Evolutionary conservation across 2,888 invertebrate genomes (phyloP), one percentile per base, ranked within the genome.

Genomic region (Doris montereyensis): DNA sequence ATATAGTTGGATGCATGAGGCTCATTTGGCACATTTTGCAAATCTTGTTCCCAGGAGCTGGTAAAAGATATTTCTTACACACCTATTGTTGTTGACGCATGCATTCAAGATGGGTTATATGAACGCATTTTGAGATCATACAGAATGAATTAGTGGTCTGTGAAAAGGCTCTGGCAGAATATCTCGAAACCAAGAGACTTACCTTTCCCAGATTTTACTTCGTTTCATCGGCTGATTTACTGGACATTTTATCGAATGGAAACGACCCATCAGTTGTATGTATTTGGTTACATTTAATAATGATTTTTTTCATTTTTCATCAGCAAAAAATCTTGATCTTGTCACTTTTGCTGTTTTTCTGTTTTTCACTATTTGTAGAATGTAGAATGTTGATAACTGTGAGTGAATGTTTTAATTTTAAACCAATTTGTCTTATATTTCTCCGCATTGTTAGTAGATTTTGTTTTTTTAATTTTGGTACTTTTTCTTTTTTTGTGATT

Each of bases 191-290:
- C 0, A 98, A 98, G 92, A 93, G 98, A 87, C 93, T 98, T 78
- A 97, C 97, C 1, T 98, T 98, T 92, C 98, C 98, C 21, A 93
- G 98, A 89, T 98, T 98, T 93, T 98, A 98, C 92, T 98, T 98
- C 92, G 97, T 98, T 0, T 98, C 98, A 10, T 97, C 97, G 5
- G 97, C 97, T 76, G 98, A 98, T 93, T 92, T 98, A 76, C 92
- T 98, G 81, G 98, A 98, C 91, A 96, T 98, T 85, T 93, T 98
- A 68, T 97, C 97, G 13, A 98, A 98, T 91, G 98, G 98, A 81
- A 98, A 97, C 90, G 96, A 97, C 90, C 97, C 98, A 3, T 94
- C 95, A n/a, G 84, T 87, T 71, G 91, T 91, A 84, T 84, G 88
- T 83, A 30, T 26, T 28, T 26, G n/a, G n/a, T 8, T 34, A 41